Conservation (phyloP, 2,888 invertebrate genomes). For the Drosophila hamatofila region DNA sequence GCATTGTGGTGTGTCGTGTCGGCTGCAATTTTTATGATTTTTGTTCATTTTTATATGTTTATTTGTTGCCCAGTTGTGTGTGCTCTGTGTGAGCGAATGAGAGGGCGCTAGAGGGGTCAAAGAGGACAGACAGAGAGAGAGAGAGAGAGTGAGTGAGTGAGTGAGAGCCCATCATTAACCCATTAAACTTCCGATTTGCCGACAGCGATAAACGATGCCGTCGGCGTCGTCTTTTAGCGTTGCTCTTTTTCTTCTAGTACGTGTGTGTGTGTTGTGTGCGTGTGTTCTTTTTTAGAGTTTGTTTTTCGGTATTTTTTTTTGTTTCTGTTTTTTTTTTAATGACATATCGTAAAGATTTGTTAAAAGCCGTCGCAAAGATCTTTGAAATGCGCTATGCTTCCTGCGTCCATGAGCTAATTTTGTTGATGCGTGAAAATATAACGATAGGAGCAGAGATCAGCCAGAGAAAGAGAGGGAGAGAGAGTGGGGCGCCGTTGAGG, state of each 20-base stretch:
- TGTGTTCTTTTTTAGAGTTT: slow-evolving; percentile 33
- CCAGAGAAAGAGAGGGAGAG: background rate
- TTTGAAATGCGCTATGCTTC: slow-evolving; percentile 72
- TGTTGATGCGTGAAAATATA: slow-evolving; percentile 66
- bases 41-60: slow-evolving; percentile 76
- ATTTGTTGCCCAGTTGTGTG: slow-evolving; percentile 62
- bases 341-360: slow-evolving; percentile 81
- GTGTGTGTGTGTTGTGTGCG: slow-evolving; percentile 15
- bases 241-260: slow-evolving; percentile 10
- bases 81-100: slow-evolving; percentile 3
- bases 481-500: background rate
- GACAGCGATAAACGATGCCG: slow-evolving; percentile 77
- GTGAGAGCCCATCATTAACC: slow-evolving; percentile 74
- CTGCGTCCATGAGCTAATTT: slow-evolving; percentile 66
- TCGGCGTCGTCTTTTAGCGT: slow-evolving; percentile 32
- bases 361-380: slow-evolving; percentile 75
- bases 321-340: slow-evolving; percentile 59
- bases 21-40: slow-evolving; percentile 81
- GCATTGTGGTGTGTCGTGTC: slow-evolving; percentile 64
- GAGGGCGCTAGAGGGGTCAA: slow-evolving; percentile 4
- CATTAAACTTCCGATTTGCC: slow-evolving; percentile 81
- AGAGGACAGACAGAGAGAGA: slow-evolving; percentile 10
- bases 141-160: slow-evolving; percentile 2
- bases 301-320: slow-evolving; percentile 31
- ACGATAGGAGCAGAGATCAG: slow-evolving; percentile 17